Evolutionary conservation across 2,888 invertebrate species (phyloP).

Genomic region (Aromia moschata): DNA sequence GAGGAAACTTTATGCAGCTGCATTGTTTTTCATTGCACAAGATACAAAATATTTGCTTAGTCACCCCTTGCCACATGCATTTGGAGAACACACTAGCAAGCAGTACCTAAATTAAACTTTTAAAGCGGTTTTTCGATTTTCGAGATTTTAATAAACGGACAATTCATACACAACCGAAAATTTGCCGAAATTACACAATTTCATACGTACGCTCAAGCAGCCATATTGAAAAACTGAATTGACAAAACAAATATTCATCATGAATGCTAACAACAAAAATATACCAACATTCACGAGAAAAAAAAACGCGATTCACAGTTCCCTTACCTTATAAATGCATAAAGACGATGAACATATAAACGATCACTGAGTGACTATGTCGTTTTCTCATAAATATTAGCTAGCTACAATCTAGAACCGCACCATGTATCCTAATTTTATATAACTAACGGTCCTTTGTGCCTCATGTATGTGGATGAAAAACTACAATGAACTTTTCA

Average conservation of each 20-base stretch:
- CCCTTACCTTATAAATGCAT: constrained; percentile 8
- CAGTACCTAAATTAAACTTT: constrained; percentile 6
- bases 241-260: constrained; percentile 48
- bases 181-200: constrained; percentile 41
- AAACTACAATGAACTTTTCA: background rate
- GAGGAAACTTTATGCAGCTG: background rate
- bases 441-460: constrained; percentile 43
- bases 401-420: constrained; percentile 20
- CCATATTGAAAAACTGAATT: constrained; percentile 55
- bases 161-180: constrained; percentile 22
- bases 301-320: constrained; percentile 5
- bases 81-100: background rate
- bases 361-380: constrained; percentile 1
- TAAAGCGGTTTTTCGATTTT: constrained; percentile 1
- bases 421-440: constrained; percentile 42
- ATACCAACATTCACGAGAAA: constrained; percentile 10
- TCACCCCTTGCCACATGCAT: constrained; percentile 22
- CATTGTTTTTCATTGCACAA: background rate
- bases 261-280: constrained; percentile 38
- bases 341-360: background rate
- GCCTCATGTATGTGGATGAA: constrained; percentile 32
- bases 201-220: constrained; percentile 50
- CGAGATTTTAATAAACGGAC: constrained; percentile 10
- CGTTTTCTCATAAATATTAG: background rate
- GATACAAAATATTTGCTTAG: constrained; percentile 28